A percentile compares a stretch with the other conserved stretches of the same genome.
phyloP scores from a whole-genome alignment of 2,888 invertebrate genomes.

The Leptopilina syphax region DNA sequence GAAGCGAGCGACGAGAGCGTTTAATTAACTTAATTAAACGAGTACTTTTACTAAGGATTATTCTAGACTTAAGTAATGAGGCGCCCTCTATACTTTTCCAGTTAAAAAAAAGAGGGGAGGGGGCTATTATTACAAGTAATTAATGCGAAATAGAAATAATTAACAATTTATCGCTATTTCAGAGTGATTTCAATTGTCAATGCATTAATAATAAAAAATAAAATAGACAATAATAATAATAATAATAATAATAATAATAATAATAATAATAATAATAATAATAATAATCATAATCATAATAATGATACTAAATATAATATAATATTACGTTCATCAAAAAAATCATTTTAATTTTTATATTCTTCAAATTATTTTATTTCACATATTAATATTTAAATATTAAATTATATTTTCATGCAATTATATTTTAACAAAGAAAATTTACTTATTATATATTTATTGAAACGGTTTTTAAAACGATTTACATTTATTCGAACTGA shows the following conservation, averaged over 20 bases:
- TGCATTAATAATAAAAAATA: neutral
- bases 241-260: neutral
- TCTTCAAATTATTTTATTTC: too few species aligned
- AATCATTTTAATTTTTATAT: too few species aligned
- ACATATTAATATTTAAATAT: too few species aligned
- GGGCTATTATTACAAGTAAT: constrained; percentile 46
- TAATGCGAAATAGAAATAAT: constrained; percentile 43
- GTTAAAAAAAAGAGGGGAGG: neutral
- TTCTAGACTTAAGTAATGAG: constrained; percentile 58
- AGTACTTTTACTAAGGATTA: constrained; percentile 59
- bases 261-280: neutral
- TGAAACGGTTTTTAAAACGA: too few species aligned
- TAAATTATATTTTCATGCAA: too few species aligned
- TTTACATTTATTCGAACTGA: too few species aligned
- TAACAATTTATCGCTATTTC: neutral
- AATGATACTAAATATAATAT: too few species aligned
- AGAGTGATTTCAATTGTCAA: too few species aligned
- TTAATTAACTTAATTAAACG: constrained; percentile 63
- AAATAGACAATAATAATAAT: neutral
- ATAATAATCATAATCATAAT: neutral
- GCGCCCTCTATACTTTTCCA: constrained; percentile 50
- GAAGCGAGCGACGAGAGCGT: constrained; percentile 52
- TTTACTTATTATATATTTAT: too few species aligned
- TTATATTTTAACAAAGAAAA: too few species aligned
- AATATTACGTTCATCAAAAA: too few species aligned